These are phyloP conservation scores for Myotis vivesi DNA, from an alignment of 2,797 vertebrate genomes.

Conservation along the genomic window DNA sequence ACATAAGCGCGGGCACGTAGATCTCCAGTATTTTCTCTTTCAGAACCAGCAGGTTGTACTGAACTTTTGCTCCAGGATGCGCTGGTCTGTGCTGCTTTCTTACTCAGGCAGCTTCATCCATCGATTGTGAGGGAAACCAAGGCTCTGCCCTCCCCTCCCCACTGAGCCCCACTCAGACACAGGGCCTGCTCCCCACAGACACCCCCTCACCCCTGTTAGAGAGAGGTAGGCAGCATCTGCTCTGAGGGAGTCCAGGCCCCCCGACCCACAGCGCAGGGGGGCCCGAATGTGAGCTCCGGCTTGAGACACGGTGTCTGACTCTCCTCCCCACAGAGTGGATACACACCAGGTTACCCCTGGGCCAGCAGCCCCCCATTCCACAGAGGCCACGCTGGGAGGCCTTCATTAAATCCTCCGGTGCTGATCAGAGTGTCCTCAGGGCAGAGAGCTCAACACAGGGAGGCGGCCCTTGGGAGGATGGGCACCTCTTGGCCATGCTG, in stretches of 20 bases:
- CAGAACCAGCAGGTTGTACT: background rate
- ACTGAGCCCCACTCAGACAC: background rate
- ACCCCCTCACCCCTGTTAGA: no score
- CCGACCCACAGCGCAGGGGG: background rate
- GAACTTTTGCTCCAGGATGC: background rate
- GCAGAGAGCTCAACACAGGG: background rate
- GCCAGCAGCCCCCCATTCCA: background rate
- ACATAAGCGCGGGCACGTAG: background rate
- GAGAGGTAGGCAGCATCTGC: background rate
- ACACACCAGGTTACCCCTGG: background rate
- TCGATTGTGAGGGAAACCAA: background rate
- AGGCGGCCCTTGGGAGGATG: background rate
- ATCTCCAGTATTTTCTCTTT: background rate
- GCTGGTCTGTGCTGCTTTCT: background rate
- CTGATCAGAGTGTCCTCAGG: background rate
- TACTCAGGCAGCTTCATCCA: background rate
- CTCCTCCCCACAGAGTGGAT: background rate
- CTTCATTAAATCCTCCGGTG: background rate
- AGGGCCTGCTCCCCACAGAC: background rate
- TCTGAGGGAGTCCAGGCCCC: background rate
- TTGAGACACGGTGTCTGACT: background rate
- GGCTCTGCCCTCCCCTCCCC: background rate
- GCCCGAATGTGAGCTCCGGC: background rate
- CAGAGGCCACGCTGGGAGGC: background rate
- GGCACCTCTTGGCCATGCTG: fast-evolving